Conservation (phyloP, 2,113 vertebrate genomes). For the Pseudolaguvia tuberculata region DNA sequence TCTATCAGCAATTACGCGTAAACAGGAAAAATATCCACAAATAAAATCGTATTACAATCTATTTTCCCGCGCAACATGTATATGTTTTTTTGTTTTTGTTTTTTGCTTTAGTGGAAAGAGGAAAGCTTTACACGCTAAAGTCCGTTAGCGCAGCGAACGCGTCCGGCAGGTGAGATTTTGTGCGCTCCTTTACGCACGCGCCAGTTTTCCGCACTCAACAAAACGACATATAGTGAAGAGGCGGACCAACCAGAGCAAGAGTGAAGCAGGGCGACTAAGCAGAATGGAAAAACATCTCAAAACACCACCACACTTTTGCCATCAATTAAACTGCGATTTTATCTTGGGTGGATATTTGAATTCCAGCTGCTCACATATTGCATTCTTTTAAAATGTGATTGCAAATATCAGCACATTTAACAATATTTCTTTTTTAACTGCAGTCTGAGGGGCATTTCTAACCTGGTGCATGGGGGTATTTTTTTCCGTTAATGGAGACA, state of each 20-base stretch:
- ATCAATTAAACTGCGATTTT: not conserved
- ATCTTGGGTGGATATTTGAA: not conserved
- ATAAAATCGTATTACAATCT: not conserved
- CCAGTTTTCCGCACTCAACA: slow-evolving; percentile 51
- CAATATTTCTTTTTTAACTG: not conserved
- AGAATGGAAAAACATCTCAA: not conserved
- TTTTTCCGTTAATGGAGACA: too few species aligned
- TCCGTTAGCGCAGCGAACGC: not conserved
- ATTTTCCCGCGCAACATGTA: not conserved
- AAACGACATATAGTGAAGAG: slow-evolving; percentile 50
- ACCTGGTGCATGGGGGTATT: not conserved
- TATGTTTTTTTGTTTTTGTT: not conserved
- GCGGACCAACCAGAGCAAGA: slow-evolving; percentile 32
- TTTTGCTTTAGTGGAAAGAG: not conserved
- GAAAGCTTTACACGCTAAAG: not conserved
- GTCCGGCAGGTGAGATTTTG: slow-evolving; percentile 38
- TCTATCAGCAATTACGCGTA: not conserved
- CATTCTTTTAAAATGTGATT: not conserved
- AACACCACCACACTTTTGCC: not conserved
- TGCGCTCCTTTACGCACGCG: slow-evolving; percentile 59
- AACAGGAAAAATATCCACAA: not conserved
- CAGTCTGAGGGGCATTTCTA: not conserved
- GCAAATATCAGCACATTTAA: not conserved
- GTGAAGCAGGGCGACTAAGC: slow-evolving; percentile 59
- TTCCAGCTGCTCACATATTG: not conserved